Evolutionary conservation across 2,888 invertebrate species (phyloP).

Genomic region (Palloptera scutellata): DNA sequence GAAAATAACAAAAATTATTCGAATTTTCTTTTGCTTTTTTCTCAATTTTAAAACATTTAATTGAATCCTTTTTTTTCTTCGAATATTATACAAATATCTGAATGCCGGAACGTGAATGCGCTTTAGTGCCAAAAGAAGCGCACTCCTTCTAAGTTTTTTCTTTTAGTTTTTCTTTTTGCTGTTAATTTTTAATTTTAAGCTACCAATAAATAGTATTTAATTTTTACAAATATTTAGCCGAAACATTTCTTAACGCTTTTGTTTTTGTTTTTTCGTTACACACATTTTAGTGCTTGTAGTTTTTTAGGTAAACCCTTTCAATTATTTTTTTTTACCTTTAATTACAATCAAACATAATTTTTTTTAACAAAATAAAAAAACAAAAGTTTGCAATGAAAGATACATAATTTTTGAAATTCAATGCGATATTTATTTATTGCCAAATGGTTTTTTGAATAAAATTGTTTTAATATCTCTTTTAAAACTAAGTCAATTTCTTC

Average conservation of each 20-base stretch:
- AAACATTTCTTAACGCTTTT: background rate
- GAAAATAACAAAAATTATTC: slow-evolving; percentile 5
- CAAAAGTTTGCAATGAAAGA: slow-evolving; percentile 40
- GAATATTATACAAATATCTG: background rate
- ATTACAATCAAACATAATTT: background rate
- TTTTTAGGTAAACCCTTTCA: background rate
- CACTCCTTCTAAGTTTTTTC: slow-evolving; percentile 23
- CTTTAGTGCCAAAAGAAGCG: slow-evolving; percentile 33
- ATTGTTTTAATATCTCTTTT: slow-evolving; percentile 3
- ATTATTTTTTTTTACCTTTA: background rate
- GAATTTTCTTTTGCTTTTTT: slow-evolving; percentile 17
- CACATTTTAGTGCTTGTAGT: background rate
- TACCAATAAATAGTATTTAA: slow-evolving; percentile 31
- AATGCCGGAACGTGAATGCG: background rate
- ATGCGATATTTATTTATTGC: slow-evolving; percentile 18
- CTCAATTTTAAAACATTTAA: slow-evolving; percentile 23
- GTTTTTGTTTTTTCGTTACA: background rate
- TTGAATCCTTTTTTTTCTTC: slow-evolving; percentile 7
- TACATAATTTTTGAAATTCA: slow-evolving; percentile 24
- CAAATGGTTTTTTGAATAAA: slow-evolving; percentile 33
- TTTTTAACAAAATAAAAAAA: slow-evolving; percentile 6
- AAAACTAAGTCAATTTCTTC: slow-evolving; percentile 16
- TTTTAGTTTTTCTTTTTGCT: slow-evolving; percentile 26
- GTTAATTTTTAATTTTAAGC: slow-evolving; percentile 32
- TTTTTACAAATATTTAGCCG: slow-evolving; percentile 33